Conservation (phyloP, 2,888 invertebrate genomes). For the Hypomecis punctinalis region DNA sequence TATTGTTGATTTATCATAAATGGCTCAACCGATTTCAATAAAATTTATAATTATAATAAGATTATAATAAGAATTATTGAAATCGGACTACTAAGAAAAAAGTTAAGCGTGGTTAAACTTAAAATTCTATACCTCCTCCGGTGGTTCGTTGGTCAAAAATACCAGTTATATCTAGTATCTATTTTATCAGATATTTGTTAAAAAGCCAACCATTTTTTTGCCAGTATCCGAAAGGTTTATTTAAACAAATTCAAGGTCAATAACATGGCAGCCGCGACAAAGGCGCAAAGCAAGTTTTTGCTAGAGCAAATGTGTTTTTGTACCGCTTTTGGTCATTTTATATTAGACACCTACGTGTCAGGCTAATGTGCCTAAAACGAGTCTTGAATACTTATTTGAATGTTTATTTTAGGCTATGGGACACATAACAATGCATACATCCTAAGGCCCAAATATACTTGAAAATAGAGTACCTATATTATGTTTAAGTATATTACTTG, state of each 20-base stretch:
- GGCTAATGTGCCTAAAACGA: not conserved
- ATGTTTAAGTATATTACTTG: not conserved
- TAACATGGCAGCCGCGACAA: not conserved
- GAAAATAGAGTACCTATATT: not conserved
- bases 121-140: too few species aligned
- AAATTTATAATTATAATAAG: too few species aligned
- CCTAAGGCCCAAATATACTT: too few species aligned
- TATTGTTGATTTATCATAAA: too few species aligned
- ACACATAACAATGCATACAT: too few species aligned
- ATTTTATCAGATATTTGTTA: constrained; percentile 1
- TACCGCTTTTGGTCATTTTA: constrained; percentile 3
- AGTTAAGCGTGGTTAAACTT: too few species aligned
- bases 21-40: too few species aligned
- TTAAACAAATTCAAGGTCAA: constrained; percentile 14
- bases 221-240: not conserved
- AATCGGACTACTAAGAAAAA: too few species aligned
- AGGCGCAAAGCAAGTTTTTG: constrained; percentile 15
- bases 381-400: not conserved
- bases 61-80: too few species aligned
- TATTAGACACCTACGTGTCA: constrained; percentile 4
- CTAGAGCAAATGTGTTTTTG: constrained; percentile 8
- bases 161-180: too few species aligned
- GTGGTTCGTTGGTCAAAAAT: too few species aligned
- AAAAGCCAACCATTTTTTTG: not conserved
- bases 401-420: too few species aligned